phyloP scores from a whole-genome alignment of 2,113 vertebrate genomes.

The Ramphastos sulfuratus region DNA sequence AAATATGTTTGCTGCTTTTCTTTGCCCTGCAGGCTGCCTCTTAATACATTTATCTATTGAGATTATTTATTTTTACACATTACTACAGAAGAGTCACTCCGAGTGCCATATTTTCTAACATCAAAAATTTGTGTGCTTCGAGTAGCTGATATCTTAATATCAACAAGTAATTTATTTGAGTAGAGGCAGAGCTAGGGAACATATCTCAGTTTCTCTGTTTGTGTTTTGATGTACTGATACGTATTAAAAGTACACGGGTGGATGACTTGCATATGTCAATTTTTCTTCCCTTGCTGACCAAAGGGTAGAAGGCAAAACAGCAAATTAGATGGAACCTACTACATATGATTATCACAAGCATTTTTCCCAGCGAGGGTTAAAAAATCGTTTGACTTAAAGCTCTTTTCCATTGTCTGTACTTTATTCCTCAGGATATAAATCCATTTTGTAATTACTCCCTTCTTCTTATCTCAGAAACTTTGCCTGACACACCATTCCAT shows the following conservation, averaged over 20 bases:
- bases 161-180: conserved; percentile 53
- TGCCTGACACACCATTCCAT: conserved; percentile 81
- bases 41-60: conserved; percentile 40
- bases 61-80: conserved; percentile 51
- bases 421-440: conserved; percentile 76
- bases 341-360: conserved; percentile 52
- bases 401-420: conserved; percentile 69
- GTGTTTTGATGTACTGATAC: conserved; percentile 9
- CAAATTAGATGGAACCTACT: conserved; percentile 46
- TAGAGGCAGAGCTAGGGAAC: not conserved
- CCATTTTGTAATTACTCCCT: conserved; percentile 79
- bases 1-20: conserved; percentile 42
- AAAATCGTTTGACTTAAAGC: conserved; percentile 72
- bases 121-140: conserved; percentile 32
- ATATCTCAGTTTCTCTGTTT: conserved; percentile 13
- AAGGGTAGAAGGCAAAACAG: conserved; percentile 26
- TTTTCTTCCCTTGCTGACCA: conserved; percentile 15
- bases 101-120: conserved; percentile 24
- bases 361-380: conserved; percentile 63
- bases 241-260: conserved; percentile 28
- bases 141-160: conserved; percentile 41
- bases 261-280: conserved; percentile 28
- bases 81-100: conserved; percentile 10
- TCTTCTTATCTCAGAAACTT: conserved; percentile 78
- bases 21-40: conserved; percentile 34